Evolutionary conservation across 2,888 invertebrate species (phyloP).

Genomic region (Sussaba pulchella): DNA sequence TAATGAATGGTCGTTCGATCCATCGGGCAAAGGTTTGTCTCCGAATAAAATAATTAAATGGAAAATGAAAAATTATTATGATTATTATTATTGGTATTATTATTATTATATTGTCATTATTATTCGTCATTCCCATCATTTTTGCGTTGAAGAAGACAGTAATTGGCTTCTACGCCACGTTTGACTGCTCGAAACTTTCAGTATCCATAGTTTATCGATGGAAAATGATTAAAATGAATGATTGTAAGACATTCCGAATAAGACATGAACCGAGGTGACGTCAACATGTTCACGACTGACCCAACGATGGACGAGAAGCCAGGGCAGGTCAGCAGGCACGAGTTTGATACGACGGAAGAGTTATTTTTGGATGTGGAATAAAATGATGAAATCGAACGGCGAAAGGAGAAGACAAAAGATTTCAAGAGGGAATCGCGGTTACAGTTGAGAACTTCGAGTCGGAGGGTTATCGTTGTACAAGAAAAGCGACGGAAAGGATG

Average conservation of each 20-base stretch:
- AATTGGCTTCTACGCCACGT: neutral
- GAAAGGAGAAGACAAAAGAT: constrained; percentile 28
- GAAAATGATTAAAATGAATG: neutral
- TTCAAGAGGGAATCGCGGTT: constrained; percentile 17
- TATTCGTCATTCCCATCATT: neutral
- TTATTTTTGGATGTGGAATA: constrained; percentile 40
- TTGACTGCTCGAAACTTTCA: neutral
- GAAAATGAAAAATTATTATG: too few species aligned
- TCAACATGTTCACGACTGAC: too few species aligned
- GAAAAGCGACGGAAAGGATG: constrained; percentile 26
- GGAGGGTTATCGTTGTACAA: constrained; percentile 14
- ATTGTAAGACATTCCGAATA: neutral
- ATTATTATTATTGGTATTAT: too few species aligned
- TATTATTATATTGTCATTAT: too few species aligned
- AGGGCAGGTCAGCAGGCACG: neutral
- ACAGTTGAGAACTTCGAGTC: constrained; percentile 41
- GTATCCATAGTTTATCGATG: neutral
- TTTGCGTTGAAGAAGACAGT: neutral
- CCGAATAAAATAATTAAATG: too few species aligned
- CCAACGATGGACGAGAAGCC: constrained; percentile 9
- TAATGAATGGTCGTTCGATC: too few species aligned
- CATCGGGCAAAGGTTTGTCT: too few species aligned
- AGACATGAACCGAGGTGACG: neutral
- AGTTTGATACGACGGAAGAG: neutral
- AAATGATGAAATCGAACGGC: constrained; percentile 42